Percentiles rank a stretch among this genome's conserved stretches.
phyloP scores from a whole-genome alignment of 2,113 vertebrate genomes.

The Paramisgurnus dabryanus region DNA sequence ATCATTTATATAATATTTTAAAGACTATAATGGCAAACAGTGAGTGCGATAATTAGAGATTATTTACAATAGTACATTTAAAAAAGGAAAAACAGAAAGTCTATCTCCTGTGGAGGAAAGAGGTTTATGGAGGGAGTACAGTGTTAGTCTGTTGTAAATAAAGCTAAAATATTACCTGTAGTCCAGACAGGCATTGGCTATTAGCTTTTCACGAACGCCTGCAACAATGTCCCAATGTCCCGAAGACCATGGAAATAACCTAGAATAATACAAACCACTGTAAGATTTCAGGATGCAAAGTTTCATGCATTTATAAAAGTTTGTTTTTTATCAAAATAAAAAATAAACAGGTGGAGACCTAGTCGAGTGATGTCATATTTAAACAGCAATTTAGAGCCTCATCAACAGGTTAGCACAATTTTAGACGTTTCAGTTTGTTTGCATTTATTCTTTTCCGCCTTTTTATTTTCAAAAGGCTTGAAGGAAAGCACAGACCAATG shows the following conservation, averaged over 20 bases:
- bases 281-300: conserved; percentile 40
- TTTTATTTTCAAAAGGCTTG: conserved; percentile 24
- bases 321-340: conserved; percentile 4
- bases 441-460: conserved; percentile 15
- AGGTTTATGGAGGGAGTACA: not conserved
- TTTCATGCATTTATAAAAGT: conserved; percentile 33
- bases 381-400: conserved; percentile 19
- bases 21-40: not conserved
- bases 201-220: not conserved
- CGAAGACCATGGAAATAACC: conserved; percentile 13
- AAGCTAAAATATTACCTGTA: not conserved
- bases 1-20: not conserved
- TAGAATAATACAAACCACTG: conserved; percentile 11
- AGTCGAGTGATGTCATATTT: conserved; percentile 49
- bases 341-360: conserved; percentile 16
- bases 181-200: conserved; percentile 5
- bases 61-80: not conserved
- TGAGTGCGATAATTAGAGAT: not conserved
- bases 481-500: conserved; percentile 25
- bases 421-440: conserved; percentile 8
- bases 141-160: not conserved
- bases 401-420: conserved; percentile 24
- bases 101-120: not conserved
- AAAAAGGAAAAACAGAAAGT: not conserved
- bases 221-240: not conserved